Evolutionary conservation across 2,888 invertebrate species (phyloP).

Genomic region (Synergus japonicus): DNA sequence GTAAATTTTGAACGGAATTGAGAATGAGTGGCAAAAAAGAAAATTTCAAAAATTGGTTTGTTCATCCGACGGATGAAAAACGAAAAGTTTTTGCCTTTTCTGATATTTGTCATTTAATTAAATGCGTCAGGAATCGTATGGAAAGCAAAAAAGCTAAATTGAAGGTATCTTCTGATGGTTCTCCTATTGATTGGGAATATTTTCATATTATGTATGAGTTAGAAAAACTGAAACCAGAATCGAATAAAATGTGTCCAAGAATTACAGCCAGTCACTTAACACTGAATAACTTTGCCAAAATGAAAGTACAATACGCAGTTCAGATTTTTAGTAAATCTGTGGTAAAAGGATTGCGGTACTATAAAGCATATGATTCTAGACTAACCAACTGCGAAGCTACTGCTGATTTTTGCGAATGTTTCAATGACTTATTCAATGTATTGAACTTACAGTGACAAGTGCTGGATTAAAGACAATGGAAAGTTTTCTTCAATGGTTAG

Average conservation of each 20-base stretch:
- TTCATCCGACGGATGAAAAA: slow-evolving; percentile 32
- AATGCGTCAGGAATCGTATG: slow-evolving; percentile 40
- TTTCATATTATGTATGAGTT: too few relatives aligned
- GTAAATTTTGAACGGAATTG: slow-evolving; percentile 30
- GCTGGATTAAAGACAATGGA: background rate
- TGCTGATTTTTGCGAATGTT: background rate
- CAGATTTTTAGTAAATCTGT: background rate
- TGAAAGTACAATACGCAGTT: background rate
- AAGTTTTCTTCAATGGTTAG: too few relatives aligned
- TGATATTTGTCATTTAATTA: slow-evolving; percentile 23
- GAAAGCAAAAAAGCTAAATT: background rate
- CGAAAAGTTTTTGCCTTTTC: background rate
- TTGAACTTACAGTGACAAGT: background rate
- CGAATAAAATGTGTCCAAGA: background rate
- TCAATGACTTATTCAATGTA: background rate
- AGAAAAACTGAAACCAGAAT: background rate
- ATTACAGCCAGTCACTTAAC: background rate
- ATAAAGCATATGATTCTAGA: background rate
- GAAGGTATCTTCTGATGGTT: too few relatives aligned
- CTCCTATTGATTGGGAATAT: too few relatives aligned
- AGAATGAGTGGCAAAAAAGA: background rate
- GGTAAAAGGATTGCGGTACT: background rate
- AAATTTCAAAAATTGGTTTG: background rate
- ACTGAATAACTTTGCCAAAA: background rate
- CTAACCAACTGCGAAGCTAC: background rate